A percentile compares a stretch with the other conserved stretches of the same genome.
Conservation (phyloP, 2,797 vertebrate species). For the Sebastes jordani region DNA sequence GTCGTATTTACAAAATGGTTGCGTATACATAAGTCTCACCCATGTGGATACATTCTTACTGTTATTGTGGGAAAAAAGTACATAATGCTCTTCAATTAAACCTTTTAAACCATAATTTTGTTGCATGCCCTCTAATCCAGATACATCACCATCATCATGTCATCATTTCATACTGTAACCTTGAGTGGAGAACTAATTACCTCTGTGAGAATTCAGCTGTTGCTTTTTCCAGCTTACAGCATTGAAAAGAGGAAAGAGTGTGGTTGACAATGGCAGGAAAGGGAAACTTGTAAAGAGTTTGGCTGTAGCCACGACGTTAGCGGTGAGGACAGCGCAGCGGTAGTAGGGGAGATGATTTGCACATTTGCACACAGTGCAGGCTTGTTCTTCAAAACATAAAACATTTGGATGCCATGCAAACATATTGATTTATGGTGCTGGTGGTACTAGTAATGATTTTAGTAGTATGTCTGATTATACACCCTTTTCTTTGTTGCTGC, state of each 20-base stretch:
- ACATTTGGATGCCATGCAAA: neutral
- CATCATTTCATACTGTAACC: conserved; percentile 1
- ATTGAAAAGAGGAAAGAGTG: conserved; percentile 62
- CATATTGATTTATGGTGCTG: neutral
- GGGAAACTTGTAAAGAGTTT: conserved; percentile 62
- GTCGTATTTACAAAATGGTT: neutral
- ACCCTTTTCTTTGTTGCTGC: neutral
- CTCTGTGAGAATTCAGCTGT: conserved; percentile 24
- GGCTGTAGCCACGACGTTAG: neutral
- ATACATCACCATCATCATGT: neutral
- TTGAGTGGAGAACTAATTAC: conserved; percentile 25
- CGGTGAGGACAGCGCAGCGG: neutral
- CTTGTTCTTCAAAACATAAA: neutral
- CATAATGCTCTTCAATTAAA: neutral
- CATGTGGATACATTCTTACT: neutral
- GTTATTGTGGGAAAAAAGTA: neutral
- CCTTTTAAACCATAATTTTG: neutral
- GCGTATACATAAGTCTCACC: neutral
- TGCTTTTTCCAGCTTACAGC: conserved; percentile 50
- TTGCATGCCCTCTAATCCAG: conserved; percentile 6
- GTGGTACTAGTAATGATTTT: neutral
- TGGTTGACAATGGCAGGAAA: conserved; percentile 79
- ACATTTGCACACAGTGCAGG: neutral
- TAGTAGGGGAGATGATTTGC: neutral
- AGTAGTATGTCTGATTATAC: neutral